A percentile compares a stretch with the other conserved stretches of the same genome.
Evolutionary conservation across 2,888 invertebrate genomes (phyloP).

Genomic region (Napeogenes inachia): DNA sequence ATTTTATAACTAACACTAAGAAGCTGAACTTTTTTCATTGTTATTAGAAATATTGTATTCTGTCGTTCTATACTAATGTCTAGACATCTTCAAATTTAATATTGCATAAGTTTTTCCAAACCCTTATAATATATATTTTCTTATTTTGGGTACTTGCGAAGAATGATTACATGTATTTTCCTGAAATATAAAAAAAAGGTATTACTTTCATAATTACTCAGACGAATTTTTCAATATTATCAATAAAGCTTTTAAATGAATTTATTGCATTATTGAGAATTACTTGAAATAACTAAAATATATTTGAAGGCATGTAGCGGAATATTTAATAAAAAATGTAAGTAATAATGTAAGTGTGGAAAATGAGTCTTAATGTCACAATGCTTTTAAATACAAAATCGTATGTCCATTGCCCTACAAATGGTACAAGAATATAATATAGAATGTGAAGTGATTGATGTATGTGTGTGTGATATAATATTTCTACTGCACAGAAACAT

Average conservation of each 20-base stretch:
- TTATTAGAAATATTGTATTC: not conserved
- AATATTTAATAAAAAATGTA: too few relatives aligned
- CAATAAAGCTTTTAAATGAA: not conserved
- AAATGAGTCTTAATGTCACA: too few relatives aligned
- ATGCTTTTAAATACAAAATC: constrained; percentile 8
- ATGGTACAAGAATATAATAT: constrained; percentile 2
- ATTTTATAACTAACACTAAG: constrained; percentile 1
- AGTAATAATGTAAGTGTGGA: too few relatives aligned
- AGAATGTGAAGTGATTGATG: constrained; percentile 3
- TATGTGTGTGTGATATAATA: not conserved
- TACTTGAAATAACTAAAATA: not conserved
- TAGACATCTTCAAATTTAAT: constrained; percentile 12
- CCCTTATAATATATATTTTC: constrained; percentile 37
- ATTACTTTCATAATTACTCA: not conserved
- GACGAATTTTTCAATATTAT: too few relatives aligned
- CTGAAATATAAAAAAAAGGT: constrained; percentile 45
- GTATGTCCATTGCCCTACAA: constrained; percentile 10
- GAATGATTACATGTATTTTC: constrained; percentile 67
- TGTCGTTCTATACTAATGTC: constrained; percentile 1
- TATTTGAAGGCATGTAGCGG: not conserved
- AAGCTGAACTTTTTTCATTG: not conserved
- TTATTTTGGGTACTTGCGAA: constrained; percentile 48
- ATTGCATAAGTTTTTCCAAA: constrained; percentile 19
- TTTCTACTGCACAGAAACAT: not conserved
- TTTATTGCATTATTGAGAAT: not conserved